These are phyloP conservation scores for Zoanthus gigantus DNA, from an alignment of 92 coral and sea anemone genomes.

Conservation along the genomic window DNA sequence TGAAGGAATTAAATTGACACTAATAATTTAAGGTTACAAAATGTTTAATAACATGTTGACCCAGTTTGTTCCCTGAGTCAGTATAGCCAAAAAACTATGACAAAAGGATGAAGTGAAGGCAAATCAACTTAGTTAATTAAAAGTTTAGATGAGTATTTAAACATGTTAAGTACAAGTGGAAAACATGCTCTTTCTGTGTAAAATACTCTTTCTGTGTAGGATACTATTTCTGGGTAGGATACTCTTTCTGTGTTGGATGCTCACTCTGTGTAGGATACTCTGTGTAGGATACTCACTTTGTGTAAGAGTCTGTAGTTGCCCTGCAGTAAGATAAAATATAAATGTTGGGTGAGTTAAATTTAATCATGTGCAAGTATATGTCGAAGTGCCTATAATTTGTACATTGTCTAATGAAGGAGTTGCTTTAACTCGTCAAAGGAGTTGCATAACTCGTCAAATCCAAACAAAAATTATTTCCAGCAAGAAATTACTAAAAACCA, in stretches of 20 bases:
- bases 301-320: not conserved
- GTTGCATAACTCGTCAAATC: too few species aligned
- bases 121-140: not conserved
- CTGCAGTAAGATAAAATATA: not conserved
- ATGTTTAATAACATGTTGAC: not conserved
- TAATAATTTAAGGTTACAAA: not conserved
- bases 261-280: not conserved
- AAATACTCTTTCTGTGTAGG: not conserved
- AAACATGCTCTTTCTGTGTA: not conserved
- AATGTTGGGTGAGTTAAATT: constrained; percentile 3
- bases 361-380: not conserved
- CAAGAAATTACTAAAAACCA: too few species aligned
- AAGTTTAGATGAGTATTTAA: constrained; percentile 1
- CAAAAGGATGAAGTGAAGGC: constrained; percentile 8
- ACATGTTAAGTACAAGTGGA: not conserved
- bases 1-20: not conserved
- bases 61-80: not conserved
- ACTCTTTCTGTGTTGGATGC: not conserved
- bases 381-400: not conserved
- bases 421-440: not conserved
- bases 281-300: constrained; percentile 10
- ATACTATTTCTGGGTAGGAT: not conserved
- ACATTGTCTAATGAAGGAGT: not conserved
- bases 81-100: not conserved
- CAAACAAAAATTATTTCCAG: too few species aligned